These are phyloP conservation scores for Luperina nickerlii DNA, from an alignment of 2,888 invertebrate species.

Conservation along the genomic window DNA sequence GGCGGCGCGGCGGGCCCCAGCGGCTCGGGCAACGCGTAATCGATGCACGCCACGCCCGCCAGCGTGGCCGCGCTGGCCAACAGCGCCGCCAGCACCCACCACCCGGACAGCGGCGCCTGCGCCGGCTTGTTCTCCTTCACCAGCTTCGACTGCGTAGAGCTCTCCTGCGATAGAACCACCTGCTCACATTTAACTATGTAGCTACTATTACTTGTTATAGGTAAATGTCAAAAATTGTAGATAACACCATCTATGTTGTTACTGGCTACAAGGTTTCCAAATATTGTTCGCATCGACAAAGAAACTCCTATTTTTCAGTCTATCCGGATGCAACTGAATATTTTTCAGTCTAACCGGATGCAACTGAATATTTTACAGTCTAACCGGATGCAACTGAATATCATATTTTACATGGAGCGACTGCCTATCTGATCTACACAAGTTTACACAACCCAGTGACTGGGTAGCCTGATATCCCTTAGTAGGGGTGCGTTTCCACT, in stretches of 20 bases:
- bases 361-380: no score
- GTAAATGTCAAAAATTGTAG: neutral
- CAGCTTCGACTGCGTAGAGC: constrained; percentile 35
- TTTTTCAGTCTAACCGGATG: no score
- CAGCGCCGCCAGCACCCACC: constrained; percentile 87
- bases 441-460: no score
- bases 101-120: constrained; percentile 69
- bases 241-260: neutral
- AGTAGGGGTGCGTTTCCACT: no score
- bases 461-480: no score
- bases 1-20: constrained; percentile 87
- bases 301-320: neutral
- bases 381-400: no score
- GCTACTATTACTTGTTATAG: neutral
- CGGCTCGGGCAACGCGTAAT: constrained; percentile 90
- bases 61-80: constrained; percentile 87
- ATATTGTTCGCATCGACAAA: neutral
- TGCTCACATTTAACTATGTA: neutral
- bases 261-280: neutral
- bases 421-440: no score
- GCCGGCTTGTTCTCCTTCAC: constrained; percentile 77
- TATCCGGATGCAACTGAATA: no score
- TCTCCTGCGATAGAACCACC: constrained; percentile 22
- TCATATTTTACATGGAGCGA: no score
- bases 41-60: constrained; percentile 89